Conservation (phyloP, 1,140 invertebrate genomes). For the Laupala kohalensis region DNA sequence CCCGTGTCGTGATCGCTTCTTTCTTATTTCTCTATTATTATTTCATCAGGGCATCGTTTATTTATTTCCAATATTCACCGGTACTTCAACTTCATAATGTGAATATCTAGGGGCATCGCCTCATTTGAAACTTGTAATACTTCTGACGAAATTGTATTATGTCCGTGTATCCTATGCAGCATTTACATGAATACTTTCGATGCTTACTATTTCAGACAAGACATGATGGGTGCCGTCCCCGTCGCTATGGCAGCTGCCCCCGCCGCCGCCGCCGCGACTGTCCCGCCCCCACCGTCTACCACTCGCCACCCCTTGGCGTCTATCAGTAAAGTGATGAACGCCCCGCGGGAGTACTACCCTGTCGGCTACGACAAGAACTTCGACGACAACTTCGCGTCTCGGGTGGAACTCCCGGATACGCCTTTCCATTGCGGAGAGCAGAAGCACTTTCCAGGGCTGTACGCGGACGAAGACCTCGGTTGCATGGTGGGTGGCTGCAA, state of each 20-base stretch:
- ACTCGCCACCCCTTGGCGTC: slow-evolving; percentile 23
- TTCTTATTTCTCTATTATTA: too few relatives aligned
- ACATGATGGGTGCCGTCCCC: not conserved
- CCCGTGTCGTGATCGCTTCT: too few relatives aligned
- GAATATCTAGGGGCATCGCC: too few relatives aligned
- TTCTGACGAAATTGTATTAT: too few relatives aligned
- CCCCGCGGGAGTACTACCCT: slow-evolving; percentile 74
- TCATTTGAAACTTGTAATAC: too few relatives aligned
- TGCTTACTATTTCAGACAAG: too few relatives aligned
- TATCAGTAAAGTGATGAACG: slow-evolving; percentile 70
- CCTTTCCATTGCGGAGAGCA: slow-evolving; percentile 77
- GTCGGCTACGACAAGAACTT: slow-evolving; percentile 76
- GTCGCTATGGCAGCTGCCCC: slow-evolving; percentile 32
- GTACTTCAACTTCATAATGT: too few relatives aligned
- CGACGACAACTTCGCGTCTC: slow-evolving; percentile 70
- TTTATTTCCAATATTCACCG: too few relatives aligned
- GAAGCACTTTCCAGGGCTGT: slow-evolving; percentile 78
- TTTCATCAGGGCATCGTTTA: too few relatives aligned
- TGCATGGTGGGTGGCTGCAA: slow-evolving; percentile 88
- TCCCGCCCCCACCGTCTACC: slow-evolving; percentile 21
- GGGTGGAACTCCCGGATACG: slow-evolving; percentile 72
- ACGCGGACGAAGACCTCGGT: slow-evolving; percentile 77
- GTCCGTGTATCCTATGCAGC: too few relatives aligned
- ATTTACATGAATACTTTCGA: too few relatives aligned
- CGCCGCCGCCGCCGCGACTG: slow-evolving; percentile 32